A percentile compares a stretch with the other conserved stretches of the same genome.
These are phyloP conservation scores for Hemicordylus capensis DNA, from an alignment of 2,113 vertebrate species.

Conservation along the genomic window DNA sequence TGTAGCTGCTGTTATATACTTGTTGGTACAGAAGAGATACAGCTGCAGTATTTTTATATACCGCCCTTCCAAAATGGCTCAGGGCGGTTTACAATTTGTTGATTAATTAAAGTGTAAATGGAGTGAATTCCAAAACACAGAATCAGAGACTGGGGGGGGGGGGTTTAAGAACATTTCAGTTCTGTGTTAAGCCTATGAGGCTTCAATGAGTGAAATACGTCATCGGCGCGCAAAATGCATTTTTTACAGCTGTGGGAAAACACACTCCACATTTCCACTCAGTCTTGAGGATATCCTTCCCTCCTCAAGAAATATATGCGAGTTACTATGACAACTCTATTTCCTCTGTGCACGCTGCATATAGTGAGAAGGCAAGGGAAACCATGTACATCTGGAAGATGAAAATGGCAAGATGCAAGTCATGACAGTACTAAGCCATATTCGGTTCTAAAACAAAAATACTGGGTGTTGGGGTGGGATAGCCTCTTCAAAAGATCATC, in stretches of 20 bases:
- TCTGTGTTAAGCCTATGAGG: background rate
- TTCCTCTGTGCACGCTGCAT: background rate
- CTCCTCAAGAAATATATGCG: background rate
- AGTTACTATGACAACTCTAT: constrained; percentile 17
- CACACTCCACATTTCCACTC: background rate
- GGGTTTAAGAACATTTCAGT: background rate
- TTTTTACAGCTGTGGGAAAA: background rate
- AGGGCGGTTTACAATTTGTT: too few relatives aligned
- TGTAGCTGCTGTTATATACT: too few relatives aligned
- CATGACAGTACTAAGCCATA: background rate
- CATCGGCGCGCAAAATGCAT: background rate
- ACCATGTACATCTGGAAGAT: background rate
- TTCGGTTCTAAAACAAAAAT: background rate
- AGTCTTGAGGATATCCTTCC: background rate
- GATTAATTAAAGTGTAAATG: background rate
- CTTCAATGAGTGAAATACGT: background rate
- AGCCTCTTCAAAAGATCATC: background rate
- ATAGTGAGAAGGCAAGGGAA: background rate
- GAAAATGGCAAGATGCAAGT: background rate
- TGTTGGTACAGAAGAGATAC: background rate
- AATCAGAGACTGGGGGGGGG: background rate
- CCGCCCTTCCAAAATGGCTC: too few relatives aligned
- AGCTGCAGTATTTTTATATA: background rate
- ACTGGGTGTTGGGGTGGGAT: background rate
- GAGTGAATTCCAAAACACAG: background rate